A percentile compares a stretch with the other conserved stretches of the same genome.
Evolutionary conservation across 1,140 invertebrate species (phyloP).

Genomic region (Neodiprion lecontei): DNA sequence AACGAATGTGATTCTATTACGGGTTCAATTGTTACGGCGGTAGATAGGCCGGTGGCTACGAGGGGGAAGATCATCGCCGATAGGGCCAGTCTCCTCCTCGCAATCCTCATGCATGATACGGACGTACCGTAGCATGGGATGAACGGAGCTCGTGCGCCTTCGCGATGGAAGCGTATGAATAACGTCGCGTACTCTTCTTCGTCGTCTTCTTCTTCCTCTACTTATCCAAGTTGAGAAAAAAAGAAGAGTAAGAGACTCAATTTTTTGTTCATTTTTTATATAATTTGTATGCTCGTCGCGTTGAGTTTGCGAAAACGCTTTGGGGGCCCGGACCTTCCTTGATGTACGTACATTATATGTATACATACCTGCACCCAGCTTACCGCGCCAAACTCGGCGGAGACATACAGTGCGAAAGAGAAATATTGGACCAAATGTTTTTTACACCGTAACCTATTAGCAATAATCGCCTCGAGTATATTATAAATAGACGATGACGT

Average conservation of each 20-base stretch:
- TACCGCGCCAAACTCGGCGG: no score
- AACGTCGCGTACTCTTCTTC: not conserved
- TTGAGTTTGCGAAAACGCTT: no score
- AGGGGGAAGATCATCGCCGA: slow-evolving; percentile 25
- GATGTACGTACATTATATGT: no score
- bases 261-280: not conserved
- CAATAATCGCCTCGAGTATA: no score
- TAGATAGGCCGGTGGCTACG: slow-evolving; percentile 48
- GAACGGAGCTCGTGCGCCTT: not conserved
- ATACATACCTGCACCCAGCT: no score
- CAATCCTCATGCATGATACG: not conserved
- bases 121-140: not conserved
- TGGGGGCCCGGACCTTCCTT: no score
- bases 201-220: not conserved
- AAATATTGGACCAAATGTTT: no score
- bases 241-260: no score
- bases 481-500: no score
- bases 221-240: not conserved
- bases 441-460: no score
- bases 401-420: no score
- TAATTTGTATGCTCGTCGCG: not conserved
- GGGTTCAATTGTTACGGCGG: slow-evolving; percentile 61
- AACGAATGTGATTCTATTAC: slow-evolving; percentile 65
- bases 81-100: slow-evolving; percentile 20
- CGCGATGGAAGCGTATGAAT: not conserved